Evolutionary conservation across 2,888 invertebrate species (phyloP).

Genomic region (Patella caerulea): DNA sequence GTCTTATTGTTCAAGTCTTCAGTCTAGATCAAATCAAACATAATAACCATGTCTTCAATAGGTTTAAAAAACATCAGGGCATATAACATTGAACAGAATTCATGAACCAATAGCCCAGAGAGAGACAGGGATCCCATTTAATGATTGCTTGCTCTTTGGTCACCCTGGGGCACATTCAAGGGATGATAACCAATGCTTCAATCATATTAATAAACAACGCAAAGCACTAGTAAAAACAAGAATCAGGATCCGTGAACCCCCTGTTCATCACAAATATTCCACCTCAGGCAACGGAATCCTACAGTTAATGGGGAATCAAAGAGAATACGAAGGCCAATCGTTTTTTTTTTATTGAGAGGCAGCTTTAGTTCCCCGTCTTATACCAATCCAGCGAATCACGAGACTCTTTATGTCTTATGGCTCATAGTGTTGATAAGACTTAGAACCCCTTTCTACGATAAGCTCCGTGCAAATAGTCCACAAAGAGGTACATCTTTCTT

Average conservation of each 20-base stretch:
- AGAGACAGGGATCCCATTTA: neutral
- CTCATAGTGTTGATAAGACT: neutral
- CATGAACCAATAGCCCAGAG: constrained; percentile 1
- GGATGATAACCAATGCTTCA: neutral
- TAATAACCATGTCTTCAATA: neutral
- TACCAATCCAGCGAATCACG: neutral
- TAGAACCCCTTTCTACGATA: neutral
- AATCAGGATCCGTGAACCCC: neutral
- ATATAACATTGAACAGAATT: neutral
- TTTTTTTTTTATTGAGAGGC: neutral
- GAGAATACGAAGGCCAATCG: neutral
- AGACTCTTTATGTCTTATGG: neutral
- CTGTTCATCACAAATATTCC: neutral
- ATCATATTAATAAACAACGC: neutral
- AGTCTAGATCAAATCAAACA: too few relatives aligned
- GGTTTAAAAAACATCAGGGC: constrained; percentile 1
- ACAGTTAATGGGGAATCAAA: neutral
- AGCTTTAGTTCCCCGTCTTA: neutral
- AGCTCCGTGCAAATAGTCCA: neutral
- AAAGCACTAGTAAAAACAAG: neutral
- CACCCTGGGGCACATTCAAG: neutral
- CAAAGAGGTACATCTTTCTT: neutral
- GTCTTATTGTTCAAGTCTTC: too few relatives aligned
- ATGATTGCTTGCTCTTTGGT: neutral
- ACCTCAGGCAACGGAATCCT: neutral